These are phyloP conservation scores for Calidris pugnax DNA, from an alignment of 2,113 vertebrate species.

Conservation along the genomic window DNA sequence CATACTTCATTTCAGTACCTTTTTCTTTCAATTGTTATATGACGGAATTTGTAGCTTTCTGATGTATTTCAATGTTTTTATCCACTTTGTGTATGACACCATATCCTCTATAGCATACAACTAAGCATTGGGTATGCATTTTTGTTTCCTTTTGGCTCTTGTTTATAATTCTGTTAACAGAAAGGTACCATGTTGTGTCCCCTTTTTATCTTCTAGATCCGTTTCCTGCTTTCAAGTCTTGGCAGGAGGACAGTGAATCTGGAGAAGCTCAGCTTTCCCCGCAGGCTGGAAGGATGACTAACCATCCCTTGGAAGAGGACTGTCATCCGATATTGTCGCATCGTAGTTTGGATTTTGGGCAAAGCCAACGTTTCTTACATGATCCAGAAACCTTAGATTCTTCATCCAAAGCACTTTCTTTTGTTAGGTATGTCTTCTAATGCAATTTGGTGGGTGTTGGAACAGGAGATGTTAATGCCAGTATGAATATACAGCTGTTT, in stretches of 20 bases:
- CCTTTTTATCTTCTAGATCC: slow-evolving; percentile 81
- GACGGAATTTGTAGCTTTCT: slow-evolving; percentile 63
- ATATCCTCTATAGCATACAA: slow-evolving; percentile 47
- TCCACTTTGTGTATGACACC: slow-evolving; percentile 56
- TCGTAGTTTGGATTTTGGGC: slow-evolving; percentile 91
- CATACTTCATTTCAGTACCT: slow-evolving; percentile 47
- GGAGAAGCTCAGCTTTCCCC: slow-evolving; percentile 96
- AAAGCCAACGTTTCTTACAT: slow-evolving; percentile 91
- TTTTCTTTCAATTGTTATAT: slow-evolving; percentile 31
- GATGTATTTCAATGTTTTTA: slow-evolving; percentile 50
- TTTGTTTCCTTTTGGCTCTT: slow-evolving; percentile 22
- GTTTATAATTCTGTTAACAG: slow-evolving; percentile 4
- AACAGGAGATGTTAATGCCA: background rate
- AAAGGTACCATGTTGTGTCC: slow-evolving; percentile 56
- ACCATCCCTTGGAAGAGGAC: slow-evolving; percentile 87
- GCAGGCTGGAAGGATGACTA: slow-evolving; percentile 92
- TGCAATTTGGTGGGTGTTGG: background rate
- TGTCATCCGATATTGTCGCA: slow-evolving; percentile 86
- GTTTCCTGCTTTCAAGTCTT: slow-evolving; percentile 93
- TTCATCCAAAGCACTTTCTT: slow-evolving; percentile 88
- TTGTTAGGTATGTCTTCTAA: slow-evolving; percentile 78
- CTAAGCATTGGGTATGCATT: slow-evolving; percentile 23
- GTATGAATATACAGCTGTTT: background rate
- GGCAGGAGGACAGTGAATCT: slow-evolving; percentile 92
- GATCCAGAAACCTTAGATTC: slow-evolving; percentile 85